Base-by-base conservation (phyloP, 35 echinoderm and acorn worm genomes). In the Apostichopus californicus region DNA sequence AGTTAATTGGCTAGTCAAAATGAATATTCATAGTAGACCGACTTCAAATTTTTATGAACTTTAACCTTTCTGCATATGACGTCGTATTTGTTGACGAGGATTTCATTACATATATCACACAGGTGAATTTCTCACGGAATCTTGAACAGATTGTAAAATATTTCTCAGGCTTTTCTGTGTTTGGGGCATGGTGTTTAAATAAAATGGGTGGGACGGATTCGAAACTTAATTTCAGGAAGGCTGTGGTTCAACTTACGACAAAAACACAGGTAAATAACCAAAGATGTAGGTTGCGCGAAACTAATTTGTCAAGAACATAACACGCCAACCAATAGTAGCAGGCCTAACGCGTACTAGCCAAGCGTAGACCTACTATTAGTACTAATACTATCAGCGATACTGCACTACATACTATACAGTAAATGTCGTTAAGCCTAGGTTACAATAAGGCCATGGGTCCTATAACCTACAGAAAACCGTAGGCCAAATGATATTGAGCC, bases 181-280 rank as follows among this genome's bases (percentile, higher is more conserved):
- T 78, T 54, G 28, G 71, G 70, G 23, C 2, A 78, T 90, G 52
- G n/a, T 90, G 14, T 78, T 13, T 13, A 90, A 14, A 90, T 78
- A 65, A 79, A 34, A 98, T 98, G 96, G 96, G 96, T 79, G 94
- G 96, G 46, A 92, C 96, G 91, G 96, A 98, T 90, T 98, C 96
- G 17, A 98, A 98, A 88, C 95, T 98, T 57, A 96, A 98, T 92
- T 98, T 98, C 78, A 79, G 97, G 77, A 96, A 98, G 86, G 97
- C 95, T 86, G 97, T 96, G 18, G 94, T 98, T 15, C 97, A 98
- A 73, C 87, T 98, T 77, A 98, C 96, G 14, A 98, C 96, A 57
- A 98, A 98, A 96, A 98, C 96, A 91, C 96, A 98, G 95, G 94
- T 98, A 61, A 34, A 70, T 80, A 1, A 64, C 26, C 57, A 58